These are phyloP conservation scores for Tinamus guttatus DNA, from an alignment of 2,113 vertebrate species.

Conservation along the genomic window DNA sequence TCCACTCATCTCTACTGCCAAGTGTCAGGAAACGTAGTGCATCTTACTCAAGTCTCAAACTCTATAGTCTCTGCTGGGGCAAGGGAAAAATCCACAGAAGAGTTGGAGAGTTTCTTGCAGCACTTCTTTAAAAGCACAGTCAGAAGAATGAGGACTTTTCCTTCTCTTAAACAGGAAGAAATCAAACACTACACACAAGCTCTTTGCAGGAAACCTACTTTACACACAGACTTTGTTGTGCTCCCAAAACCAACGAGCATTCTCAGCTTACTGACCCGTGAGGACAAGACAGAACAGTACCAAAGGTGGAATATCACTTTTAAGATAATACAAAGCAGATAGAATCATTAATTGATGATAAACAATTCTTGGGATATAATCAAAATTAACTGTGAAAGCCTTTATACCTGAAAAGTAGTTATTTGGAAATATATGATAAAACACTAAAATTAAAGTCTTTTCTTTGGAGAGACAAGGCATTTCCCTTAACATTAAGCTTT, in stretches of 20 bases:
- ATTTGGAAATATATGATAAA: neutral
- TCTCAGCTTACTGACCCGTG: neutral
- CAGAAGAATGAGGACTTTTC: neutral
- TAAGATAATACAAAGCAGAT: neutral
- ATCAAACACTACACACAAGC: neutral
- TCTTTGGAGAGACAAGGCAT: neutral
- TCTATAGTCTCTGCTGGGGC: neutral
- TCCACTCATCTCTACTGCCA: neutral
- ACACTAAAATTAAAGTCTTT: neutral
- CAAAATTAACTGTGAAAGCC: neutral
- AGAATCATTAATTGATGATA: neutral
- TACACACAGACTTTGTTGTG: neutral
- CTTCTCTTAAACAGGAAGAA: neutral
- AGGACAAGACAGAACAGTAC: neutral
- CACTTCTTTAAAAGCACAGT: neutral
- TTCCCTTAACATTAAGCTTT: neutral
- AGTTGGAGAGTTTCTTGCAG: fast-evolving
- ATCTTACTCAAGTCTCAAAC: neutral
- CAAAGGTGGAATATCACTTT: neutral
- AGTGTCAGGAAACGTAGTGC: neutral
- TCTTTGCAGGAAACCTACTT: neutral
- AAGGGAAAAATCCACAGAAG: neutral
- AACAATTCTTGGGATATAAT: neutral
- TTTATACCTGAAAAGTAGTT: neutral
- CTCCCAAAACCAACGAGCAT: neutral